A percentile compares a stretch with the other conserved stretches of the same genome.
These are phyloP conservation scores for Rhea pennata DNA, from an alignment of 2,113 vertebrate genomes.

Conservation along the genomic window DNA sequence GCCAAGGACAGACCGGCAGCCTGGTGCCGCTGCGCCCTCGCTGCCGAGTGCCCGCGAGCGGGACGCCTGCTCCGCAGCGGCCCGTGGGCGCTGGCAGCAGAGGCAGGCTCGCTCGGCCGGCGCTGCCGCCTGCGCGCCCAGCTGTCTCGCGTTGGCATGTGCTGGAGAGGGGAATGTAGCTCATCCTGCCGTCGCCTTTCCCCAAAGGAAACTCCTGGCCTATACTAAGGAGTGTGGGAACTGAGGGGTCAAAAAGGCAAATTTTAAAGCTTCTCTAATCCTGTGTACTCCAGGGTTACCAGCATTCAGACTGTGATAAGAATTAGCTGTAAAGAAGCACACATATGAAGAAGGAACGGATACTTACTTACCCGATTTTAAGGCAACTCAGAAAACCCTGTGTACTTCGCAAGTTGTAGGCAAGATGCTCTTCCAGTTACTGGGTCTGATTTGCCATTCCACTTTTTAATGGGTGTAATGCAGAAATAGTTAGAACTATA, in stretches of 20 bases:
- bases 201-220: too few species aligned
- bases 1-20: too few species aligned
- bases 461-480: not conserved
- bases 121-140: too few species aligned
- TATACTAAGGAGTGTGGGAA: too few species aligned
- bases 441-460: not conserved
- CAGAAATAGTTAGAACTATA: not conserved
- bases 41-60: too few species aligned
- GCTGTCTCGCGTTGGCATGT: too few species aligned
- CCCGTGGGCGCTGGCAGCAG: too few species aligned
- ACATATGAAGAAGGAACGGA: not conserved
- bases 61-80: too few species aligned
- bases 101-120: too few species aligned
- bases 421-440: not conserved
- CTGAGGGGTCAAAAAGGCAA: not conserved
- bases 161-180: not conserved
- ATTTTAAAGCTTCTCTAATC: constrained; percentile 17
- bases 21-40: too few species aligned
- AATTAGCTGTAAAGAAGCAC: not conserved
- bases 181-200: too few species aligned
- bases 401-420: not conserved
- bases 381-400: not conserved
- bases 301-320: not conserved
- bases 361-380: not conserved
- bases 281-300: not conserved